Evolutionary conservation across 2,888 invertebrate genomes (phyloP).

Genomic region (Drosophila ustulata): DNA sequence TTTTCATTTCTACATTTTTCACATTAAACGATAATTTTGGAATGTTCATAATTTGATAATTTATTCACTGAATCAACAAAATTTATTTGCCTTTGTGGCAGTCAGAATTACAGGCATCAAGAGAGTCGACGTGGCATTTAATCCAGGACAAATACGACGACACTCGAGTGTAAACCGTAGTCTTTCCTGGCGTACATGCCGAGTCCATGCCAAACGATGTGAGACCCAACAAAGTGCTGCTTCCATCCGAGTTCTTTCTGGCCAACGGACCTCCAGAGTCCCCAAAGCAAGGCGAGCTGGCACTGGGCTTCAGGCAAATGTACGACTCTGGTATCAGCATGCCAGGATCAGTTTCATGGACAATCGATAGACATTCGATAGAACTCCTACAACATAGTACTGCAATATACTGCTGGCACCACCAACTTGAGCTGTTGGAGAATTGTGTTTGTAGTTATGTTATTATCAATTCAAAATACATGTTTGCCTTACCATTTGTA

Average conservation of each 20-base stretch:
- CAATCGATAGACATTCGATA: slow-evolving; percentile 7
- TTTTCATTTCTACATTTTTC: too few relatives aligned
- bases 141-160: slow-evolving; percentile 24
- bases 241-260: background rate
- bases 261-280: slow-evolving; percentile 37
- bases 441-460: too few relatives aligned
- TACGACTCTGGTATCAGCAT: background rate
- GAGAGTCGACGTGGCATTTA: background rate
- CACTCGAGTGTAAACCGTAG: slow-evolving; percentile 3
- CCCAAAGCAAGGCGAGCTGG: background rate
- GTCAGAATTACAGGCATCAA: background rate
- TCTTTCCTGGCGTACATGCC: background rate
- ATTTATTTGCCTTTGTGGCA: background rate
- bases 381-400: background rate
- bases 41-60: background rate
- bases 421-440: background rate
- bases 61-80: background rate
- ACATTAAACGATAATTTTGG: too few relatives aligned
- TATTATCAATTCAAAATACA: background rate
- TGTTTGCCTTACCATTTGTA: background rate
- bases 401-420: background rate
- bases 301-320: slow-evolving; percentile 14
- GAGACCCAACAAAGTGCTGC: slow-evolving; percentile 14
- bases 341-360: background rate
- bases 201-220: background rate